Percentiles rank a stretch among this genome's conserved stretches.
Evolutionary conservation across 2,888 invertebrate genomes (phyloP).

Genomic region (Creontiades dilutus): DNA sequence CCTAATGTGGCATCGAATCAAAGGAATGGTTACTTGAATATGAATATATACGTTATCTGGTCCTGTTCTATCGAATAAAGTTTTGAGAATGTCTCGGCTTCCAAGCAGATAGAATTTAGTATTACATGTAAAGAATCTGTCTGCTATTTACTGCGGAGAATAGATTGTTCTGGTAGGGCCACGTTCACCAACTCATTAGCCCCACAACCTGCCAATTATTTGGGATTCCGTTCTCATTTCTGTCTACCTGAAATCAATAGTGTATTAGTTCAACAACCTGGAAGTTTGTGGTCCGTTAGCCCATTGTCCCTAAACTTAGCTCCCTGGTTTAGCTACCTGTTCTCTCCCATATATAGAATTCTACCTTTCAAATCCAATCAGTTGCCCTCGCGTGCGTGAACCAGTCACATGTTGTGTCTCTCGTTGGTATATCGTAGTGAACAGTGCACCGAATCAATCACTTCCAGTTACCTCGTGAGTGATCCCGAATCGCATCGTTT

Average conservation of each 20-base stretch:
- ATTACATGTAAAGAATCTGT: no score
- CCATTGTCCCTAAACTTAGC: not conserved
- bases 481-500: not conserved
- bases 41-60: no score
- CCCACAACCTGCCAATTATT: no score
- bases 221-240: not conserved
- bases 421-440: not conserved
- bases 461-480: not conserved
- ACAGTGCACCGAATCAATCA: not conserved
- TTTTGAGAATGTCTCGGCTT: no score
- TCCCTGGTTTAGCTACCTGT: not conserved
- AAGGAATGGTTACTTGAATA: no score
- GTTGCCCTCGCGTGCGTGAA: not conserved
- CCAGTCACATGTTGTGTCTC: not conserved
- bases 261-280: not conserved
- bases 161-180: no score
- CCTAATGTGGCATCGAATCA: no score
- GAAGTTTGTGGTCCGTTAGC: not conserved
- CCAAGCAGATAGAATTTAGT: no score
- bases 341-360: not conserved
- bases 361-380: not conserved
- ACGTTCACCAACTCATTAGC: no score
- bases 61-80: no score
- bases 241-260: not conserved
- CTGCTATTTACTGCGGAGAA: no score